Evolutionary conservation across 2,888 invertebrate genomes (phyloP), one percentile per base, ranked within the genome.

Genomic region (Palloptera scutellata): DNA sequence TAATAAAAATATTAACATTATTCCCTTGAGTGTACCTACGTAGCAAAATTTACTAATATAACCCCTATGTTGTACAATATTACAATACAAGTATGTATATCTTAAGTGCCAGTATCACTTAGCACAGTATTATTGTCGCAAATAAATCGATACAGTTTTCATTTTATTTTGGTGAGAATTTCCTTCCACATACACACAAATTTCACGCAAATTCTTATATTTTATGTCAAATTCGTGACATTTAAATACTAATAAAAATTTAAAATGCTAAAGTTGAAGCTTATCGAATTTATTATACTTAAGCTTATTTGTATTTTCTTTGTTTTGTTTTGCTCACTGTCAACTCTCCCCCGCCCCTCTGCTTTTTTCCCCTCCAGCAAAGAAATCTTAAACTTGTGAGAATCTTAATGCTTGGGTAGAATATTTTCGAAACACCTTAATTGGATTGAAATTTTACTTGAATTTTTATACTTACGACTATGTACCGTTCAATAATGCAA

Each of bases 181-280:
- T 41, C 12, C 12, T 6, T 15, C 6, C 17, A 19, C 53, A 48
- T 5, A 15, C 2, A 60, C 9, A 12, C 19, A 30, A 30, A 30
- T 30, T 48, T 48, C 48, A 45, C 48, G 20, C 48, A 48, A 48
- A 30, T 6, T 4, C 30, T 9, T 5, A 11, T 19, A 45, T 19
- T 12, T 60, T 48, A 68, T 51, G 42, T 64, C 64, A 64, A 57
- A 51, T 41, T 12, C 51, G 30, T 42, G 61, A 68, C 58, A 65
- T 58, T 64, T 45, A 43, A 52, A 61, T 65, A 17, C 43, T 40
- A 65, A 61, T 61, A 64, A 68, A 67, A 41, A 43, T 63, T 45
- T 13, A 15, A 40, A 63, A 64, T 58, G 68, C 53, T 58, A 65
- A 61, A 57, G 64, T 53, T 19, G 13, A 13, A 53, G 53, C 61